phyloP scores from a whole-genome alignment of 1,140 invertebrate species.

The Drosophila fuyamai region DNA sequence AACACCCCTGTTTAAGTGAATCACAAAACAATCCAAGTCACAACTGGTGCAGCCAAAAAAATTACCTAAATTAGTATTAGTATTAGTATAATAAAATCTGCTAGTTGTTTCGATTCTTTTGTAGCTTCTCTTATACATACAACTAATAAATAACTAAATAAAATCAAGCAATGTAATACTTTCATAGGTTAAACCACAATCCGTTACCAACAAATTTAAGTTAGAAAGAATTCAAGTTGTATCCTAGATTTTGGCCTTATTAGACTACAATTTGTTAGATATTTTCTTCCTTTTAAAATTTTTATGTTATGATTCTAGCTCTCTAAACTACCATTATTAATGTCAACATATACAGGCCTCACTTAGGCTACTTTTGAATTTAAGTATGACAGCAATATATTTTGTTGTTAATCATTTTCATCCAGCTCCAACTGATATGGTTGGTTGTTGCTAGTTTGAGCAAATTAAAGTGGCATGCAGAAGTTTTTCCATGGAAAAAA shows the following conservation, averaged over 20 bases:
- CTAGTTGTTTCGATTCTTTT: background rate
- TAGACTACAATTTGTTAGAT: too few relatives aligned
- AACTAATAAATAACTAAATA: too few relatives aligned
- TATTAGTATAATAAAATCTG: constrained; percentile 1
- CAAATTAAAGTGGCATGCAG: constrained; percentile 58
- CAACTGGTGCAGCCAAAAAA: background rate
- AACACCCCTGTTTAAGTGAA: constrained; percentile 7
- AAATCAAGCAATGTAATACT: too few relatives aligned
- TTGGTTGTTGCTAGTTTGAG: constrained; percentile 41
- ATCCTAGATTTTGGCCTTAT: too few relatives aligned
- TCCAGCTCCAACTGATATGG: constrained; percentile 17
- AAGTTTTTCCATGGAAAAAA: constrained; percentile 41
- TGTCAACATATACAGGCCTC: too few relatives aligned
- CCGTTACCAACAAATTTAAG: too few relatives aligned
- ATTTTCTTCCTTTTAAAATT: too few relatives aligned
- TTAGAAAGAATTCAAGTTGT: too few relatives aligned
- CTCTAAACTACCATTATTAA: too few relatives aligned
- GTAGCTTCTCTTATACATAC: too few relatives aligned
- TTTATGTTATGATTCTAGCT: too few relatives aligned
- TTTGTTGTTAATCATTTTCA: constrained; percentile 1
- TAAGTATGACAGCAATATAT: background rate
- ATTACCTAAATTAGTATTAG: background rate
- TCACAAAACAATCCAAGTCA: constrained; percentile 2
- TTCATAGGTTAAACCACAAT: too few relatives aligned
- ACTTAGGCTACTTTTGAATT: background rate